Evolutionary conservation across 2,888 invertebrate genomes (phyloP), one percentile per base, ranked within the genome.

Genomic region (Isoperla grammatica): DNA sequence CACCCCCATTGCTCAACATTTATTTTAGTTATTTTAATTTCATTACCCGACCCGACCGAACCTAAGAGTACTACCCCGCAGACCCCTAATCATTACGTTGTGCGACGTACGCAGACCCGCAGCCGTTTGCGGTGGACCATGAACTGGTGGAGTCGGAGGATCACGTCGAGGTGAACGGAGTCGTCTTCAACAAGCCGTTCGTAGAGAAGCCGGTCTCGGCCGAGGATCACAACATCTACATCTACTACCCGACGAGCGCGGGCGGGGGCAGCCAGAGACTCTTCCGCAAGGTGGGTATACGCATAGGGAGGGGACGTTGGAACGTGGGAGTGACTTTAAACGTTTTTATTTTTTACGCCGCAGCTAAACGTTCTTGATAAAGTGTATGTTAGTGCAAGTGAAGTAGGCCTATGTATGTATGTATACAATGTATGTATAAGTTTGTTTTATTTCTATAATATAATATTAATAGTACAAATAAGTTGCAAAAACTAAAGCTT

Each of bases 191-290:
- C 72, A 97, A 98, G 72, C 99, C 99, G 0, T 99, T 99, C 78
- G 99, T 99, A 17, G 99, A 99, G 78, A 99, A 99, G 73, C 99
- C 99, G 0, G 93, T 99, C 6, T 95, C 95, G 19, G 99, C 99
- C 0, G 99, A 99, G 76, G 98, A 99, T 78, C 99, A 99, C 75
- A 99, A 99, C 75, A 96, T 99, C 72, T 97, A 97, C 74, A 99
- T 99, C 69, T 99, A 99, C 75, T 99, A 98, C 77, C 99, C 99
- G 1, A 94, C 95, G 12, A 94, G 95, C 1, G 99, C 98, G 2
- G 99, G 94, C 22, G 99, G 98, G 4, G 99, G 99, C 13, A 95
- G 95, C 72, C 99, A 99, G 73, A 81, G 97, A 66, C 81, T 99
- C 40, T 99, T 99, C 77, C 84, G 99, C 74, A 99, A 99, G 84